Percentiles rank a stretch among this genome's conserved stretches.
Conservation (phyloP, 1,140 invertebrate genomes). For the Drosophila pruinosa region DNA sequence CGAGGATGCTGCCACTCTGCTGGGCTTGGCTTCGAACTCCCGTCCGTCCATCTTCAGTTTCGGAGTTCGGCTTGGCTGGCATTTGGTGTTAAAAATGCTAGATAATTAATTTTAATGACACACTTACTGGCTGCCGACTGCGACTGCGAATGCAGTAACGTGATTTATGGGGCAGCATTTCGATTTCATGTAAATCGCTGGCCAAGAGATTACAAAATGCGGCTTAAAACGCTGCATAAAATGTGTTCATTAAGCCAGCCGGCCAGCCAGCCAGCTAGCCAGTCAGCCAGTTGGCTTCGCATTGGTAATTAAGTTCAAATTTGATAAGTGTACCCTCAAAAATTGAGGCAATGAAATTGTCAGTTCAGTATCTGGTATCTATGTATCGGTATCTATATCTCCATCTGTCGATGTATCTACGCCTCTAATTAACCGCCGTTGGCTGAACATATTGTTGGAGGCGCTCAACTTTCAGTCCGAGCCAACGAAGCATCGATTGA, state of each 20-base stretch:
- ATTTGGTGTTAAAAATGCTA: constrained; percentile 64
- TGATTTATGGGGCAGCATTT: constrained; percentile 58
- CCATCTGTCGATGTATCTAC: neutral
- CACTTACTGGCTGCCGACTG: constrained; percentile 44
- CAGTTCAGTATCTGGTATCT: constrained; percentile 24
- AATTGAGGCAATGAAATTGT: constrained; percentile 51
- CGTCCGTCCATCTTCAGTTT: no score
- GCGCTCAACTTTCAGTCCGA: constrained; percentile 28
- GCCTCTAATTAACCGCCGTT: constrained; percentile 43
- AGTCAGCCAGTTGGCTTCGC: constrained; percentile 3
- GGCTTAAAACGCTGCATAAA: constrained; percentile 69
- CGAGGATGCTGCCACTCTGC: neutral
- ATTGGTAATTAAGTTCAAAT: constrained; percentile 69
- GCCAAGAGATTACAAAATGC: constrained; percentile 60
- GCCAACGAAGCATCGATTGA: neutral
- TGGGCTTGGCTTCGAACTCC: neutral
- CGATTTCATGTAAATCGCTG: constrained; percentile 43
- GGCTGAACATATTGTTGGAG: constrained; percentile 29
- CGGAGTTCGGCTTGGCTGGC: neutral
- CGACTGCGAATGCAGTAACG: constrained; percentile 66
- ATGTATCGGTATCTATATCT: neutral
- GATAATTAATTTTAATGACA: constrained; percentile 81
- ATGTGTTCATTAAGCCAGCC: constrained; percentile 63
- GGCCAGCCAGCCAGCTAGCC: constrained; percentile 1
- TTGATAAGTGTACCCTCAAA: constrained; percentile 65